Base-by-base conservation (phyloP, 2,797 vertebrate genomes). In the Tapera naevia region DNA sequence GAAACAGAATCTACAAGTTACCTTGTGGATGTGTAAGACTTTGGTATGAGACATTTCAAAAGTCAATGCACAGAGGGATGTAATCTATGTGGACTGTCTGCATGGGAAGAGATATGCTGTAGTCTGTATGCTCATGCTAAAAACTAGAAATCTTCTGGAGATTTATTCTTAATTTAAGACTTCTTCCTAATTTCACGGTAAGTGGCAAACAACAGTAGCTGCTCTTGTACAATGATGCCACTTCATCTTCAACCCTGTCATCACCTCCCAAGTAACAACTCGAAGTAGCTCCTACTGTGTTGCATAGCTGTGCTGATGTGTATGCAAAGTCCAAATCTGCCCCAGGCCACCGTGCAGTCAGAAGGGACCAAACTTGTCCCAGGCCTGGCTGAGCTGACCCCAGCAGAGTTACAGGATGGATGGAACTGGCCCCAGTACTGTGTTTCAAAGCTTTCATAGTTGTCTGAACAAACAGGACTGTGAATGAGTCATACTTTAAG, bases 401-500 rank as follows among this genome's bases (percentile, higher is more conserved):
- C 76, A 27, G 66, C 45, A 6, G 51, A 85, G 73, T 11, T 50
- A 27, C 50, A 17, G 80, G 60, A 72, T 1, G 4, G 0, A 10
- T 54, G 50, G 37, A 72, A 18, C 25, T 67, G 37, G 71, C 88
- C 56, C 30, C 58, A 73, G 28, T 23, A 84, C 50, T 65, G 35
- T 12, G 2, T 78, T 89, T 80, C 50, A 39, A 89, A 95, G 83
- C 86, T 84, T 91, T 95, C 64, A 23, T 91, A 57, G 57, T 87
- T 92, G 56, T 72, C 91, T 92, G 82, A 78, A 73, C 81, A 85
- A 94, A 86, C 54, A 92, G 53, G 66, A 84, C 86, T 33, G 58
- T 70, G 86, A 89, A 80, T 92, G 81, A 96, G 80, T 87, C 83
- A 91, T 84, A 57, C 80, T 48, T 60, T 43, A 91, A 95, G 93